Evolutionary conservation across 2,113 vertebrate genomes (phyloP).

Genomic region (Sinocyclocheilus grahami): DNA sequence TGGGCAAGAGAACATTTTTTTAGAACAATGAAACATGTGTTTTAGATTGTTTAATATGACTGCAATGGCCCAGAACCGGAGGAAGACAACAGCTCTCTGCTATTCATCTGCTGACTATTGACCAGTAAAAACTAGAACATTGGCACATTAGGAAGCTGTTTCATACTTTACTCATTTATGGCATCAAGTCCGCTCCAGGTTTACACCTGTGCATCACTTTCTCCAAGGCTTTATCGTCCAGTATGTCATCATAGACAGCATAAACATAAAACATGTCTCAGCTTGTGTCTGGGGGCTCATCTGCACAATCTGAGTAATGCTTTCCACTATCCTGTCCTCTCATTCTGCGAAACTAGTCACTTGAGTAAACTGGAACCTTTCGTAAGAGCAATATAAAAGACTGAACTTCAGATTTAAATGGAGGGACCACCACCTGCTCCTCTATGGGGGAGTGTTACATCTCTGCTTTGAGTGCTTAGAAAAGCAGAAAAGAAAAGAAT

Average conservation of each 20-base stretch:
- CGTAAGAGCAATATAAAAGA: not conserved
- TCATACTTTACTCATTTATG: slow-evolving; percentile 1
- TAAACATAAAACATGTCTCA: not conserved
- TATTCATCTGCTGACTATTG: slow-evolving; percentile 39
- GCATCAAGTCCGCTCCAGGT: not conserved
- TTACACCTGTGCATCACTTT: slow-evolving; percentile 1
- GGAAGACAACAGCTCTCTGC: slow-evolving; percentile 37
- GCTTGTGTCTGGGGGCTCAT: not conserved
- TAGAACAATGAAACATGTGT: slow-evolving; percentile 50
- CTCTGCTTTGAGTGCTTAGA: too few species aligned
- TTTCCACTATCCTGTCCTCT: not conserved
- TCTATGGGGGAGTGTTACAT: too few species aligned
- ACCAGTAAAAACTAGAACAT: slow-evolving; percentile 52
- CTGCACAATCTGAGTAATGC: not conserved
- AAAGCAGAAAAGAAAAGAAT: too few species aligned
- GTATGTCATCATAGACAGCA: not conserved
- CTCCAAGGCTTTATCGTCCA: not conserved
- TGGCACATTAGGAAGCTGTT: not conserved
- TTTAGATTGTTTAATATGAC: slow-evolving; percentile 49
- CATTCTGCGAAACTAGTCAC: not conserved
- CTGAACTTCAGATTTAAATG: not conserved
- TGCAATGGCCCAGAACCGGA: slow-evolving; percentile 25
- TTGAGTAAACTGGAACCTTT: slow-evolving; percentile 8
- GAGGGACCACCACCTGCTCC: too few species aligned
- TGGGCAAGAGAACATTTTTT: not conserved